phyloP scores from a whole-genome alignment of 1,140 invertebrate genomes.

The Paraescarpia echinospica region DNA sequence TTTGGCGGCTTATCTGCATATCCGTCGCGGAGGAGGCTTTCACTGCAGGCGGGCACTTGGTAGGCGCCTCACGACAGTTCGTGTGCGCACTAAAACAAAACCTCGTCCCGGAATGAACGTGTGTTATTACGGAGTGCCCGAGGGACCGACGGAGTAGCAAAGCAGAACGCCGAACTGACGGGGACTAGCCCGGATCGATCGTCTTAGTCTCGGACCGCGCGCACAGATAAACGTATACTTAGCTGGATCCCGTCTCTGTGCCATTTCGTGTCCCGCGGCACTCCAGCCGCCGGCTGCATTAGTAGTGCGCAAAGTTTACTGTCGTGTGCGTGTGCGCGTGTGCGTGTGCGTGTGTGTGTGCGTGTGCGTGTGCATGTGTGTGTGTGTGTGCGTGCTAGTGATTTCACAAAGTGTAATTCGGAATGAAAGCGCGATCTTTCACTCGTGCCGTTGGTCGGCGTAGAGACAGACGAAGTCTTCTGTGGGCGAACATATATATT shows the following conservation, averaged over 20 bases:
- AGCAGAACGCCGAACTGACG: not conserved
- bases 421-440: no score
- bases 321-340: not conserved
- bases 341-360: not conserved
- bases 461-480: no score
- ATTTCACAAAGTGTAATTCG: no score
- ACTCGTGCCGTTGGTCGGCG: no score
- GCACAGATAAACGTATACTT: not conserved
- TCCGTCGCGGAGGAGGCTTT: not conserved
- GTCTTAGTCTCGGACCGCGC: not conserved
- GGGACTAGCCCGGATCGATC: not conserved
- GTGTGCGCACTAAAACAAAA: not conserved
- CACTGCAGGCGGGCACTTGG: not conserved
- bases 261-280: not conserved
- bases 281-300: not conserved
- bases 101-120: not conserved
- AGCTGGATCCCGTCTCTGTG: not conserved
- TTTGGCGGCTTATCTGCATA: not conserved
- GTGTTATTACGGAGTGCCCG: not conserved
- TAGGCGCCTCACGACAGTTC: not conserved
- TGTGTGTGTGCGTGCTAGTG: not conserved
- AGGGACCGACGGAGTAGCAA: not conserved
- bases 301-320: not conserved
- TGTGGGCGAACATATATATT: no score
- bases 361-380: not conserved